Percentiles rank a stretch among this genome's conserved stretches.
These are phyloP conservation scores for Mesodorylaimus sp. DNA, from an alignment of 2,888 invertebrate species.

Conservation along the genomic window DNA sequence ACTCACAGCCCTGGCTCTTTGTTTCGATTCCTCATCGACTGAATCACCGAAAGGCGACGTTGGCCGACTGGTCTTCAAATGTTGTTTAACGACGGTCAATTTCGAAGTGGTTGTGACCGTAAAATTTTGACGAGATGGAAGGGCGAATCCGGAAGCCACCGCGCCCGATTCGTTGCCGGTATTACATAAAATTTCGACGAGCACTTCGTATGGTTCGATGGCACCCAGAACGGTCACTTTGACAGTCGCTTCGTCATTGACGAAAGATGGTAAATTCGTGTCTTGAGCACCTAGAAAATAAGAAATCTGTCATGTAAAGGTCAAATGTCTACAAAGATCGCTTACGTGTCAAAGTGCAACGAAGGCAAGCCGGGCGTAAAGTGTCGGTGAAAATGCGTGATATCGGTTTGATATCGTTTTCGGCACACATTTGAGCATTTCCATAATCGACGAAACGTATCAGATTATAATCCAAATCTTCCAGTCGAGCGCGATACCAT, in stretches of 20 bases:
- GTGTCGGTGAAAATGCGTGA: not conserved
- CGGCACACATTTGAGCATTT: not conserved
- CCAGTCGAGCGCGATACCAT: not conserved
- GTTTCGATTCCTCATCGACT: not conserved
- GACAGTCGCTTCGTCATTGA: not conserved
- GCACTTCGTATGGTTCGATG: slow-evolving; percentile 1
- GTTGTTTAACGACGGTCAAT: not conserved
- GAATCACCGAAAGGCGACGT: not conserved
- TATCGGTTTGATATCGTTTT: not conserved
- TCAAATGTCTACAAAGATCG: not conserved
- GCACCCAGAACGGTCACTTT: not conserved
- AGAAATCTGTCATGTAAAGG: not conserved
- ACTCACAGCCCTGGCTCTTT: no score
- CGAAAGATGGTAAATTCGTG: not conserved
- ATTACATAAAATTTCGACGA: not conserved
- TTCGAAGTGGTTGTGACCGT: not conserved
- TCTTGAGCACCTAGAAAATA: not conserved
- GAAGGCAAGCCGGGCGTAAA: not conserved
- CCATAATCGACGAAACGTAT: slow-evolving; percentile 3
- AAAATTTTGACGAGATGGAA: not conserved
- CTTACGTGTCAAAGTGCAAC: not conserved
- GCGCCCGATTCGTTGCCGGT: not conserved
- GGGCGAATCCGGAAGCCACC: not conserved
- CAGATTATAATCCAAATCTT: not conserved
- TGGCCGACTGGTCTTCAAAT: not conserved